Evolutionary conservation across 2,113 vertebrate species (phyloP).

Genomic region (Naja naja): DNA sequence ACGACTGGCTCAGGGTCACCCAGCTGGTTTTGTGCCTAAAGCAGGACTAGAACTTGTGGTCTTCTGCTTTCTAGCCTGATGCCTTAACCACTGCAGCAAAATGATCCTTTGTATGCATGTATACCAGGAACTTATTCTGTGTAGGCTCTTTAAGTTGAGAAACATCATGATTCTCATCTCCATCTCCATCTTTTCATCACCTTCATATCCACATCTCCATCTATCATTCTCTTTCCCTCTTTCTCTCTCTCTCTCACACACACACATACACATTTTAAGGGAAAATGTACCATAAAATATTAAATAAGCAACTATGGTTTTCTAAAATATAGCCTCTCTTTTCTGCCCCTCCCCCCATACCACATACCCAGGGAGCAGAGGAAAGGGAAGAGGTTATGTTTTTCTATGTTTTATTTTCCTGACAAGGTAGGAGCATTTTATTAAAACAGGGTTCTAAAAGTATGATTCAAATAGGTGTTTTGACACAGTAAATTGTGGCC

Average conservation of each 20-base stretch:
- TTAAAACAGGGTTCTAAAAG: background rate
- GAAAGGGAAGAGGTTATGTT: background rate
- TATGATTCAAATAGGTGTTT: background rate
- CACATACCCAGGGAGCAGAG: background rate
- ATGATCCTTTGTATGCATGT: background rate
- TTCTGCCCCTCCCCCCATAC: background rate
- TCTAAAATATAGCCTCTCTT: background rate
- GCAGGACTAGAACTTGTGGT: background rate
- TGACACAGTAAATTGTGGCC: background rate
- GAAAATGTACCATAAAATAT: background rate
- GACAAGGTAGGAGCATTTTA: background rate
- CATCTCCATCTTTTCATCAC: background rate
- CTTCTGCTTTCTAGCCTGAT: background rate
- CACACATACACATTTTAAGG: background rate
- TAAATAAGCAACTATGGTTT: accelerated
- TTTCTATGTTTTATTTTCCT: slow-evolving; percentile 10
- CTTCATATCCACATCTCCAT: background rate
- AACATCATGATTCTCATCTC: background rate
- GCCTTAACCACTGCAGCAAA: background rate
- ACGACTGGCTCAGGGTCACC: background rate
- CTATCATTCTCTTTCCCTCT: background rate
- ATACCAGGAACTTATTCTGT: background rate
- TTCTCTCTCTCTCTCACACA: background rate
- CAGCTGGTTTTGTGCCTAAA: background rate
- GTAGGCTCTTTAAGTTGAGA: background rate